Base-by-base conservation (phyloP, 2,888 invertebrate genomes). In the Philereme vetulata region DNA sequence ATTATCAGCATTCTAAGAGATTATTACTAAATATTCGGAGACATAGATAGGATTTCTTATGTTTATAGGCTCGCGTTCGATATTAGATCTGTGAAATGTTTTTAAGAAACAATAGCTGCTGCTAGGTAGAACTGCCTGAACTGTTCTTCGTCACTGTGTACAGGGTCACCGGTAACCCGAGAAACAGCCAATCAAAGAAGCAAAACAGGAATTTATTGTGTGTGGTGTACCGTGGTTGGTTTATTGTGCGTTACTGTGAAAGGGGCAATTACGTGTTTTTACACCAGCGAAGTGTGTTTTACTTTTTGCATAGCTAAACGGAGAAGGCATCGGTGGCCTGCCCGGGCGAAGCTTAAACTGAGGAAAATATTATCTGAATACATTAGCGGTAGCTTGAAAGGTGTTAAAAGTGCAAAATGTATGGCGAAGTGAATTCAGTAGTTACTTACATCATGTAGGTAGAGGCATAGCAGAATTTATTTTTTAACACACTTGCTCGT, bases 181-280 rank as follows among this genome's bases (percentile, higher is more conserved):
- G 85, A 80, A 72, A 68, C 53, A 63, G 84, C 88, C 88, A 90
- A 91, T 91, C 90, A 91, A 88, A 90, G 85, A 86, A 83, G 83
- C 87, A 87, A 88, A 88, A 87, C 85, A 82, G 80, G 80, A 88
- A 86, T 90, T 90, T 90, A 90, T 88, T 88, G 88, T 86, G 85
- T 83, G 86, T 86, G 85, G 76, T 86, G 85, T 86, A 78, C 85
- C 88, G 77, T 86, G 76, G 81, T 77, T 81, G 84, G 86, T 90
- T 87, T 89, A 91, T 90, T 88, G 90, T 88, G 82, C 83, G 80
- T 79, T 80, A 83, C 84, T 85, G 81, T 85, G 89, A 87, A 84
- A 81, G 82, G 75, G 74, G 82, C 89, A 90, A 91, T 92, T 91
- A 91, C 86, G 91, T 89, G 70, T 67, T 66, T 64, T 70, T 50